Evolutionary conservation across 2,113 vertebrate genomes (phyloP).

Genomic region (Tetrax tetrax): DNA sequence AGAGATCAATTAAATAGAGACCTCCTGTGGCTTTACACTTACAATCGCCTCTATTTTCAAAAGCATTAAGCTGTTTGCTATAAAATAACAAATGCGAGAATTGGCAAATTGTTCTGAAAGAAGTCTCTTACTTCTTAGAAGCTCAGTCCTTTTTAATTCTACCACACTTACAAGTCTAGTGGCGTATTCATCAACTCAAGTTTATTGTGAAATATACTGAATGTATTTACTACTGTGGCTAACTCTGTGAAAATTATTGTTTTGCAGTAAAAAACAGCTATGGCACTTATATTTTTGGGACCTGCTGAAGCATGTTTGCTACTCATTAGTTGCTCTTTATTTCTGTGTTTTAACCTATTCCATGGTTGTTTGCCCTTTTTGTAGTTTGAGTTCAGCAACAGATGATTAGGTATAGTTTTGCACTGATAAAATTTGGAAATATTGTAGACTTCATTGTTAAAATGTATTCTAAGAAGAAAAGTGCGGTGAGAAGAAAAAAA

Average conservation of each 20-base stretch:
- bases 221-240: constrained; percentile 36
- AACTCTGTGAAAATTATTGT: constrained; percentile 35
- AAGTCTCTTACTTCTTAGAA: neutral
- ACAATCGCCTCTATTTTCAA: neutral
- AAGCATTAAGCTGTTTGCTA: neutral
- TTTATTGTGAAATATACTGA: constrained; percentile 36
- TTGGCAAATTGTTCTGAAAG: neutral
- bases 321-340: neutral
- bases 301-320: constrained; percentile 37
- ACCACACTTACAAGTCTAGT: neutral
- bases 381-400: neutral
- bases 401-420: neutral
- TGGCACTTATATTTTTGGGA: neutral
- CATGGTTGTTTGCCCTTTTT: neutral
- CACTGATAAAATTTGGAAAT: neutral
- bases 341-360: neutral
- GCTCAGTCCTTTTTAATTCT: neutral
- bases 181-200: constrained; percentile 19
- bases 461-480: constrained; percentile 25
- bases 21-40: neutral
- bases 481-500: neutral
- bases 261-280: constrained; percentile 39
- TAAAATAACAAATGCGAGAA: neutral
- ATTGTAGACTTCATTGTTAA: neutral
- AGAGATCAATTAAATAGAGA: neutral